Conservation (phyloP, 2,113 vertebrate species). For the Misgurnus mizolepis region DNA sequence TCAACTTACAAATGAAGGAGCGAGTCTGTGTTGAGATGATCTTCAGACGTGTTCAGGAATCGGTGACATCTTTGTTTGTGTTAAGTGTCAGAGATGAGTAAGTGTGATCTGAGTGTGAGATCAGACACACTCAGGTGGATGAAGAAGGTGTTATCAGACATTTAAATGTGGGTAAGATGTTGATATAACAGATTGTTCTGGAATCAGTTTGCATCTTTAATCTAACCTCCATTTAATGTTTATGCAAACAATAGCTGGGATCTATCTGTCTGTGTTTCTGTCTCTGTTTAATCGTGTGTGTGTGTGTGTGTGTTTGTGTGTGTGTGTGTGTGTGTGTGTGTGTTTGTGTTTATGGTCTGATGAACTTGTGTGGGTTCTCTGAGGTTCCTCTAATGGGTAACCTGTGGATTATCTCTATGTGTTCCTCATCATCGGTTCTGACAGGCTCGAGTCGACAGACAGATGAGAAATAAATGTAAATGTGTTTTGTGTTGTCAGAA, state of each 20-base stretch:
- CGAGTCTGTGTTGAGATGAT: no score
- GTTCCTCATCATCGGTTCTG: no score
- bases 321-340: not conserved
- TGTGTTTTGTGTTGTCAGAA: no score
- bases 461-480: no score
- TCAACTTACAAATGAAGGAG: no score
- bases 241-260: conserved; percentile 25
- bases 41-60: no score
- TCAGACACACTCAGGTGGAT: not conserved
- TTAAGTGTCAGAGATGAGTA: not conserved
- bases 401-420: no score
- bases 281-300: not conserved
- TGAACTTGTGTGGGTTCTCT: conserved; percentile 3
- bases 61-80: no score
- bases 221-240: conserved; percentile 28
- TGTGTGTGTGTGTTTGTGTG: not conserved
- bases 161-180: conserved; percentile 5
- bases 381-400: not conserved
- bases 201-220: conserved; percentile 28
- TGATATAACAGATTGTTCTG: not conserved
- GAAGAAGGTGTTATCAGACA: not conserved
- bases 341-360: conserved; percentile 8
- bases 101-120: not conserved
- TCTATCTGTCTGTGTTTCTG: not conserved
- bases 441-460: no score